These are phyloP conservation scores for Ariopsis seemanni DNA, from an alignment of 2,113 vertebrate species.

Conservation along the genomic window DNA sequence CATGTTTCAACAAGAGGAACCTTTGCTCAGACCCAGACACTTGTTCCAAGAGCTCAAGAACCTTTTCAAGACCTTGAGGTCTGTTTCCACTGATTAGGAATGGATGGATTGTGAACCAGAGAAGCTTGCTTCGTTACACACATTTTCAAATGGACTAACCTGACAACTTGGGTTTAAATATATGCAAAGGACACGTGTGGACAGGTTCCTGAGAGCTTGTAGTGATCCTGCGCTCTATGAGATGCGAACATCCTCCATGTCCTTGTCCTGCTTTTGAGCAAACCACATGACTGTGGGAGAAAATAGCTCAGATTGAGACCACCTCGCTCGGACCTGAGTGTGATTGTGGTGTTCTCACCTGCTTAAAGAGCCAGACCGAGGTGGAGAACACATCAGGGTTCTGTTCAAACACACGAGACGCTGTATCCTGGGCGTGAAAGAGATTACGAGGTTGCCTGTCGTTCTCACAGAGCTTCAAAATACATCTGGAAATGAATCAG, in stretches of 20 bases:
- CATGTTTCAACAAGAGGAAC: no score
- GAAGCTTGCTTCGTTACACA: no score
- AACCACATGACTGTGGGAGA: slow-evolving; percentile 50
- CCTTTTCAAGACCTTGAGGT: not conserved
- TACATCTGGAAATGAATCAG: slow-evolving; percentile 48
- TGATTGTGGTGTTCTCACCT: not conserved
- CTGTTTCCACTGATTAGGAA: not conserved
- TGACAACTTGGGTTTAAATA: not conserved
- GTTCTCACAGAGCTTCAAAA: not conserved
- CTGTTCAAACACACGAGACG: not conserved
- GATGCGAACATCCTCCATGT: slow-evolving; percentile 41
- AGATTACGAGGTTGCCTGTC: not conserved
- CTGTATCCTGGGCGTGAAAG: not conserved
- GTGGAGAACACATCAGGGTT: not conserved
- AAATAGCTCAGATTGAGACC: slow-evolving; percentile 14
- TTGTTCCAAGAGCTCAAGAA: not conserved
- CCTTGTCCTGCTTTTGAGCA: slow-evolving; percentile 57
- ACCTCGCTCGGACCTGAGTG: not conserved
- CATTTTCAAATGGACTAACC: not conserved
- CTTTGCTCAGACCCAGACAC: no score
- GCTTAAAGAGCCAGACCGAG: not conserved
- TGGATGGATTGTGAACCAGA: not conserved
- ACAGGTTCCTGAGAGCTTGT: not conserved
- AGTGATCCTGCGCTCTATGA: not conserved
- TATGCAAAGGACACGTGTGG: not conserved